These are phyloP conservation scores for Incurvaria masculella DNA, from an alignment of 2,888 invertebrate genomes.

Conservation along the genomic window DNA sequence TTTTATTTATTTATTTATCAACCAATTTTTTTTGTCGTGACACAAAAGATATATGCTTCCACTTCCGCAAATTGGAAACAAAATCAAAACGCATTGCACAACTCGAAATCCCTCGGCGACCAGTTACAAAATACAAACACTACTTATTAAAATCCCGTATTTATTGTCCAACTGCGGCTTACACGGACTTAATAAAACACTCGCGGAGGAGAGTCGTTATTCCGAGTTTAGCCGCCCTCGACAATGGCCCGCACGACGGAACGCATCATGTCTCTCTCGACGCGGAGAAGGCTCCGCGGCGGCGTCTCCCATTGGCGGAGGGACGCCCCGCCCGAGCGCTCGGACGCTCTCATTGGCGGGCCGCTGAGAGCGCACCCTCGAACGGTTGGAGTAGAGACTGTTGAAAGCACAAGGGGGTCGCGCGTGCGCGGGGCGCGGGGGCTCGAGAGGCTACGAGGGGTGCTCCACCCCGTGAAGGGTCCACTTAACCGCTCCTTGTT, in stretches of 20 bases:
- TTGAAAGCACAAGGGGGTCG: slow-evolving; percentile 46
- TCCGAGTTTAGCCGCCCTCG: slow-evolving; percentile 27
- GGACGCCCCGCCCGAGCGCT: slow-evolving; percentile 37
- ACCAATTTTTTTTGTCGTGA: no score
- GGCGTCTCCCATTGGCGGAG: slow-evolving; percentile 32
- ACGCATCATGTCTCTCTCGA: slow-evolving; percentile 25
- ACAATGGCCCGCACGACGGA: neutral
- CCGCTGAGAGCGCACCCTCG: slow-evolving; percentile 46
- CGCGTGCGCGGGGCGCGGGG: slow-evolving; percentile 30
- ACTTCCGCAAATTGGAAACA: no score
- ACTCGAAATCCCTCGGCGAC: no score
- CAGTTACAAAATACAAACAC: no score
- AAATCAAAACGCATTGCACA: no score
- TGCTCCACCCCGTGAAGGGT: slow-evolving; percentile 48
- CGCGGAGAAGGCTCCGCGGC: slow-evolving; percentile 40
- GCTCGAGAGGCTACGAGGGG: slow-evolving; percentile 6
- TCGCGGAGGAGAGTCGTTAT: slow-evolving; percentile 56
- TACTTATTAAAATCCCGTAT: neutral
- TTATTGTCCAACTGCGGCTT: slow-evolving; percentile 25
- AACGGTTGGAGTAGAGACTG: slow-evolving; percentile 46
- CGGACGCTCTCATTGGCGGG: slow-evolving; percentile 35
- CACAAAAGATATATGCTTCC: no score
- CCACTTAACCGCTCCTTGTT: slow-evolving; percentile 52
- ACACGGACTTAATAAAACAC: slow-evolving; percentile 52
- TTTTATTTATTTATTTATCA: no score